These are phyloP conservation scores for Endotricha flammealis DNA, from an alignment of 2,888 invertebrate genomes.

Conservation along the genomic window DNA sequence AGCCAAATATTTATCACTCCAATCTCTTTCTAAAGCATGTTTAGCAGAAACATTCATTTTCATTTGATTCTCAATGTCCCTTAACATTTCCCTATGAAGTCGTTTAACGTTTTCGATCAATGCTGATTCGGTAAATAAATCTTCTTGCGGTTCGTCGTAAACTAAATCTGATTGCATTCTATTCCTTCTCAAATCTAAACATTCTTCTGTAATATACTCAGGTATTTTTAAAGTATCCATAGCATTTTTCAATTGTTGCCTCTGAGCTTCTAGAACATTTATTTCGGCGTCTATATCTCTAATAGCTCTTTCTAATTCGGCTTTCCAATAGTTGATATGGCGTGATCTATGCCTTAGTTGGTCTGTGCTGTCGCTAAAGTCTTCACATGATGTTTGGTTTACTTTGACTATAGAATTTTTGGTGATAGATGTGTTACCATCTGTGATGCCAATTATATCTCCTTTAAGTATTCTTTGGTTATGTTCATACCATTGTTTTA, in stretches of 20 bases:
- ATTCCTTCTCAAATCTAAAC: conserved; percentile 81
- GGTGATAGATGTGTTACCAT: conserved; percentile 59
- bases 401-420: conserved; percentile 69
- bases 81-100: conserved; percentile 79
- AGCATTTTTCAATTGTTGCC: conserved; percentile 68
- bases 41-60: conserved; percentile 86
- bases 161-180: conserved; percentile 86
- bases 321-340: conserved; percentile 70
- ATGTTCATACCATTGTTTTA: conserved; percentile 59
- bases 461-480: conserved; percentile 58
- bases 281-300: conserved; percentile 64
- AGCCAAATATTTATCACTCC: conserved; percentile 92
- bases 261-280: conserved; percentile 46
- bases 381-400: conserved; percentile 59
- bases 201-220: conserved; percentile 80
- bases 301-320: conserved; percentile 61
- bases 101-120: conserved; percentile 83
- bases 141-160: conserved; percentile 86
- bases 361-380: conserved; percentile 60
- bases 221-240: conserved; percentile 55
- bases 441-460: conserved; percentile 59
- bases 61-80: conserved; percentile 83
- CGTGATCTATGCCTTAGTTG: conserved; percentile 57
- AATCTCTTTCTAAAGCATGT: conserved; percentile 88
- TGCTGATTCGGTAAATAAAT: conserved; percentile 84